Evolutionary conservation across 2,797 vertebrate genomes (phyloP).

Genomic region (Spatula clypeata): DNA sequence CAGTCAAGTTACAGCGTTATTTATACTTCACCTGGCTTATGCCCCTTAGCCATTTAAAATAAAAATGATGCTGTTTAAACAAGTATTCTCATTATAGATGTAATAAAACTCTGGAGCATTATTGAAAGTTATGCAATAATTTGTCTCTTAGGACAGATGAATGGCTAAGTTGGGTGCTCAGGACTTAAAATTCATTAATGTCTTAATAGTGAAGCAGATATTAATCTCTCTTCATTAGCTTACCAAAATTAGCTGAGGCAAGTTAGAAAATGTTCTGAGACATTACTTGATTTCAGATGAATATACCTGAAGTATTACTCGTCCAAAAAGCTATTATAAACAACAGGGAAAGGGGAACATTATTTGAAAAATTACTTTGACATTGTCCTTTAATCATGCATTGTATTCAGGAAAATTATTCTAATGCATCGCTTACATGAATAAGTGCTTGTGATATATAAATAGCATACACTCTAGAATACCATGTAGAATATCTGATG

Average conservation of each 20-base stretch:
- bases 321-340: slow-evolving; percentile 58
- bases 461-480: slow-evolving; percentile 25
- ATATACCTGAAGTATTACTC: slow-evolving; percentile 38
- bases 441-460: slow-evolving; percentile 20
- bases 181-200: slow-evolving; percentile 90
- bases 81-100: slow-evolving; percentile 62
- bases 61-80: slow-evolving; percentile 67
- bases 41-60: slow-evolving; percentile 42
- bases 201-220: slow-evolving; percentile 89
- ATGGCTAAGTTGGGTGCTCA: slow-evolving; percentile 86
- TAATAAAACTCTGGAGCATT: slow-evolving; percentile 82
- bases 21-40: slow-evolving; percentile 48
- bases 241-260: slow-evolving; percentile 70
- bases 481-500: not conserved
- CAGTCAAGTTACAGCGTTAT: not conserved
- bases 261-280: slow-evolving; percentile 66
- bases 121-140: slow-evolving; percentile 92
- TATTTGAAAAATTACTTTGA: slow-evolving; percentile 57
- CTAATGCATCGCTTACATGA: slow-evolving; percentile 21
- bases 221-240: slow-evolving; percentile 82
- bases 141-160: slow-evolving; percentile 91
- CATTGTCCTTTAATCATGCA: slow-evolving; percentile 63
- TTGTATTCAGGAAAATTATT: slow-evolving; percentile 53
- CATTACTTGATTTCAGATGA: slow-evolving; percentile 54
- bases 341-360: slow-evolving; percentile 35